A percentile compares a stretch with the other conserved stretches of the same genome.
Conservation (phyloP, 2,888 invertebrate genomes). For the Colletes collaris region DNA sequence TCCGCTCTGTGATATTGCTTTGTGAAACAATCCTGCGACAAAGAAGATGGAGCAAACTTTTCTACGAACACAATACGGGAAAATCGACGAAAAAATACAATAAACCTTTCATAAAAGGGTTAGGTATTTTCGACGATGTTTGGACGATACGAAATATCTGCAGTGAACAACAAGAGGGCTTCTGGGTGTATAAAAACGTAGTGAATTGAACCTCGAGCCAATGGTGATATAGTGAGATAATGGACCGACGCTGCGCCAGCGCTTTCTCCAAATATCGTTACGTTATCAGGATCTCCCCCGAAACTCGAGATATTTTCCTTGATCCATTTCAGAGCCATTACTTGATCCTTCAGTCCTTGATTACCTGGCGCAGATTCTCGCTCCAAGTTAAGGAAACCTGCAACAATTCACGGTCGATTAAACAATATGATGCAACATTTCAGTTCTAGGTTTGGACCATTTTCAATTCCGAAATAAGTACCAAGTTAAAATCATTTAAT, state of each 20-base stretch:
- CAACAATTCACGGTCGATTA: neutral
- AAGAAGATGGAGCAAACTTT: too few species aligned
- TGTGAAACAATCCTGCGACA: conserved; percentile 76
- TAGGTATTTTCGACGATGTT: too few species aligned
- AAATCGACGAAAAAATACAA: too few species aligned
- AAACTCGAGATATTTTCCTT: conserved; percentile 68
- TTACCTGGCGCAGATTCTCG: conserved; percentile 70
- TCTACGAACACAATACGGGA: too few species aligned
- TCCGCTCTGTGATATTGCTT: conserved; percentile 77
- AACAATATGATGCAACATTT: neutral
- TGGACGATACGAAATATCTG: too few species aligned
- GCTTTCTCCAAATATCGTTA: conserved; percentile 75
- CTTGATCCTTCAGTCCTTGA: conserved; percentile 74
- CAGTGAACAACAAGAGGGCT: too few species aligned
- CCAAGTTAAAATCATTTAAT: too few species aligned
- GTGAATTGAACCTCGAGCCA: conserved; percentile 50
- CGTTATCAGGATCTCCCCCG: conserved; percentile 71
- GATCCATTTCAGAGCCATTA: conserved; percentile 72
- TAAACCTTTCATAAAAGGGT: too few species aligned
- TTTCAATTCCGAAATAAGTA: too few species aligned
- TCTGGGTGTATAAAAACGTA: too few species aligned
- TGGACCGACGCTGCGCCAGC: conserved; percentile 70
- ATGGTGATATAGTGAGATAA: conserved; percentile 67
- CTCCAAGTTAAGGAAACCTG: conserved; percentile 67
- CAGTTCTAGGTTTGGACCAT: too few species aligned